These are phyloP conservation scores for Puffinus mauretanicus DNA, from an alignment of 2,113 vertebrate genomes.

Conservation along the genomic window DNA sequence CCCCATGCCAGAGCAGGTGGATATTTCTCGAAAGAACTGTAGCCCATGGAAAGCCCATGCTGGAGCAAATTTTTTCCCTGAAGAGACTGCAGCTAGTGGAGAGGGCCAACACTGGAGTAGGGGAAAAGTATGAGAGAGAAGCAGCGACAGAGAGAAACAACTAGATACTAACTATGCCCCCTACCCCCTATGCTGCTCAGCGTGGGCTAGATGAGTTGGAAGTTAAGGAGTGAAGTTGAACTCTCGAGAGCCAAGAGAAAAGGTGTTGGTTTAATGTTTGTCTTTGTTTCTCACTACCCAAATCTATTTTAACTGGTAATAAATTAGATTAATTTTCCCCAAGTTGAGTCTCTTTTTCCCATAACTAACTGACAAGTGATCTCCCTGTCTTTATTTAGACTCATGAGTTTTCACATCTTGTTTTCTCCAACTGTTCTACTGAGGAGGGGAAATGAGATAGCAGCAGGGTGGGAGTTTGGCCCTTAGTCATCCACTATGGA, in stretches of 20 bases:
- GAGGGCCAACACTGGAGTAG: neutral
- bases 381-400: neutral
- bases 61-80: neutral
- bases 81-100: neutral
- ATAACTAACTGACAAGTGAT: neutral
- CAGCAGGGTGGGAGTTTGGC: neutral
- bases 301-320: neutral
- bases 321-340: neutral
- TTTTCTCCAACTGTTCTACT: neutral
- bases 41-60: neutral
- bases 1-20: neutral
- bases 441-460: neutral
- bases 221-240: neutral
- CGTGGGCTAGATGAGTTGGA: accelerated
- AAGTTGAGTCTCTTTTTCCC: neutral
- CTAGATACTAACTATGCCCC: too few relatives aligned
- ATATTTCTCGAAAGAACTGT: neutral
- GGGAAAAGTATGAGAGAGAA: neutral
- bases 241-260: neutral
- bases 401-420: neutral
- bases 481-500: neutral
- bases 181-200: too few relatives aligned
- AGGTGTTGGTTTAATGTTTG: neutral
- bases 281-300: neutral
- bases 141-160: neutral